phyloP scores from a whole-genome alignment of 2,888 invertebrate genomes.

The Calliscelio sp. region DNA sequence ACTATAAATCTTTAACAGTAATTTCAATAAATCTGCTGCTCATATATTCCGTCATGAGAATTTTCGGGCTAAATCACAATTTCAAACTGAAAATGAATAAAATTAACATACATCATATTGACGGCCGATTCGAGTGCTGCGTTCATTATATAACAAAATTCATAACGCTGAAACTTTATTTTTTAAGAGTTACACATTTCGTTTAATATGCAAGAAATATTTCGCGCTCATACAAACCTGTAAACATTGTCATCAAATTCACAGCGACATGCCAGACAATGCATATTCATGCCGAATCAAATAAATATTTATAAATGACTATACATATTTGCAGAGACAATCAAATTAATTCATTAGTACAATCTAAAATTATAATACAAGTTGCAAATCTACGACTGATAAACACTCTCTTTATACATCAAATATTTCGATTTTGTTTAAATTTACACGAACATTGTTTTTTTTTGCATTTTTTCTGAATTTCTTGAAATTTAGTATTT shows the following conservation, averaged over 20 bases:
- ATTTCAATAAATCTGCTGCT: conserved; percentile 23
- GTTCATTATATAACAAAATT: conserved; percentile 31
- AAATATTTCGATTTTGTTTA: too few relatives aligned
- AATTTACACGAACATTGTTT: too few relatives aligned
- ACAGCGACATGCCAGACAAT: conserved; percentile 3
- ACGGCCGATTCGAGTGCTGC: conserved; percentile 14
- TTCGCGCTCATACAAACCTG: conserved; percentile 30
- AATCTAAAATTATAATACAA: too few relatives aligned
- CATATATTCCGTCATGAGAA: conserved; percentile 17
- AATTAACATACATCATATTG: conserved; percentile 51
- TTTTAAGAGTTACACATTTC: conserved; percentile 24
- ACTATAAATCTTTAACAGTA: conserved; percentile 26
- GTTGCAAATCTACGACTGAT: too few relatives aligned
- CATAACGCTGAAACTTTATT: conserved; percentile 33
- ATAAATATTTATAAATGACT: conserved; percentile 43
- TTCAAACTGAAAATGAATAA: conserved; percentile 31
- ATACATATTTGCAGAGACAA: conserved; percentile 26
- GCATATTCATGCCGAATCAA: conserved; percentile 35
- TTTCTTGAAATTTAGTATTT: too few relatives aligned
- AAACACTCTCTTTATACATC: too few relatives aligned
- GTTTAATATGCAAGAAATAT: conserved; percentile 38
- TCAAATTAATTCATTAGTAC: conserved; percentile 40
- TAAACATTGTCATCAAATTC: conserved; percentile 33
- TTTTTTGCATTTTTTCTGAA: too few relatives aligned
- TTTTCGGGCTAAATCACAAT: conserved; percentile 37